phyloP scores from a whole-genome alignment of 2,888 invertebrate genomes.

The Troilus luridus region DNA sequence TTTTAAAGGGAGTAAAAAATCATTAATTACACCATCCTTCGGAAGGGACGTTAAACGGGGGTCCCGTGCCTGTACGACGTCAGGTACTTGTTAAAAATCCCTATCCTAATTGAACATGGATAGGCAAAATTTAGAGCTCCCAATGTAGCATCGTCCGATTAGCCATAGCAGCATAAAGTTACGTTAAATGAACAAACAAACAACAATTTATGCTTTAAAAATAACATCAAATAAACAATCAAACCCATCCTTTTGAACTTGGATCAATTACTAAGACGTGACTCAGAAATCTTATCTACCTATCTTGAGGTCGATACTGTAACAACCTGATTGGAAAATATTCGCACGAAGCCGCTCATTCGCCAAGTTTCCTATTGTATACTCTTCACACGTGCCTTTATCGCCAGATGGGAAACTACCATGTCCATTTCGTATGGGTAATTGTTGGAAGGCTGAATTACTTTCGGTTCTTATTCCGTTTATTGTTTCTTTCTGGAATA shows the following conservation, averaged over 20 bases:
- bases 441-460: neutral
- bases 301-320: neutral
- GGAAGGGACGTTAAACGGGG: too few species aligned
- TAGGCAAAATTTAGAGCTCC: too few species aligned
- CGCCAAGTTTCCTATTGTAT: slow-evolving; percentile 1
- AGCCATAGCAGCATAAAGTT: too few species aligned
- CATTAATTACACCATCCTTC: too few species aligned
- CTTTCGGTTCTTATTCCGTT: neutral
- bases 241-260: neutral
- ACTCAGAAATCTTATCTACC: neutral
- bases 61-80: too few species aligned
- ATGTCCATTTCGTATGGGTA: slow-evolving; percentile 4
- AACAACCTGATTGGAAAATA: neutral
- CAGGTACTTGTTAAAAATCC: too few species aligned
- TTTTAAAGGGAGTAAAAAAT: too few species aligned
- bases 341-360: neutral
- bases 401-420: neutral
- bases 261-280: neutral
- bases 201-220: too few species aligned
- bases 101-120: too few species aligned
- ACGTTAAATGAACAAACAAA: too few species aligned
- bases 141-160: too few species aligned
- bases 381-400: neutral
- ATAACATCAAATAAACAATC: neutral
- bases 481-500: neutral